Base-by-base conservation (phyloP, 2,113 vertebrate species). In the Calyptommatus sinebrachiatus region DNA sequence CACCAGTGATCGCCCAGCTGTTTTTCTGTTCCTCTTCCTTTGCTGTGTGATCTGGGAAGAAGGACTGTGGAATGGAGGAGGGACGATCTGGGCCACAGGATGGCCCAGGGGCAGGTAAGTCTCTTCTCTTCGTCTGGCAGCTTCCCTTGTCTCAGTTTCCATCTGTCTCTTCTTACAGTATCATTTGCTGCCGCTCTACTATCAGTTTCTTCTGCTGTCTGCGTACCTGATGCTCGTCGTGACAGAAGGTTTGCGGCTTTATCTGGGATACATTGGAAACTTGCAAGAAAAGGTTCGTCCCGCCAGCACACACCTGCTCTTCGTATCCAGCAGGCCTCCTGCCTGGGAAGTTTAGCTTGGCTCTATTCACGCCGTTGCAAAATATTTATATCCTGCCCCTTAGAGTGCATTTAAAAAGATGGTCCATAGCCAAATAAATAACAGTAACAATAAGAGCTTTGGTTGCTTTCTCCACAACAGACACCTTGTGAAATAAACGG, bases 211-310 rank as follows among this genome's bases (percentile, higher is more conserved):
- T 68, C 89, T 97, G n/a, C 84, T 95, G 4, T 75, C 91, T 2
- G 95, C 95, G 16, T 87, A 96, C 85, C 78, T 96, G 62, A 92
- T 96, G 77, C 87, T 97, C 71, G 94, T 91, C 0, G 18, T 94
- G 76, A 83, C 88, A 1, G 96, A 97, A 82, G 89, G 86, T 24
- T 76, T 90, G 45, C 93, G 97, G 7, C 91, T 97, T 35, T 96
- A 95, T 85, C 91, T 97, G 82, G 96, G 97, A 62, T 97, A 95
- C 45, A 26, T 94, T 66, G 97, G 97, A 35, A 97, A 97, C 90
- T 94, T 97, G 9, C 91, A 94, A 80, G 96, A 97, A 85, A 97
- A 96, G 95, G 97, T 97, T 87, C 92, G 67, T 0, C 1, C 5
- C 0, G 0, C 12, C 9, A 11, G 45, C 62, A 11, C 3, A 61